phyloP scores from a whole-genome alignment of 2,888 invertebrate genomes.

The Drosophila parthenogenetica region DNA sequence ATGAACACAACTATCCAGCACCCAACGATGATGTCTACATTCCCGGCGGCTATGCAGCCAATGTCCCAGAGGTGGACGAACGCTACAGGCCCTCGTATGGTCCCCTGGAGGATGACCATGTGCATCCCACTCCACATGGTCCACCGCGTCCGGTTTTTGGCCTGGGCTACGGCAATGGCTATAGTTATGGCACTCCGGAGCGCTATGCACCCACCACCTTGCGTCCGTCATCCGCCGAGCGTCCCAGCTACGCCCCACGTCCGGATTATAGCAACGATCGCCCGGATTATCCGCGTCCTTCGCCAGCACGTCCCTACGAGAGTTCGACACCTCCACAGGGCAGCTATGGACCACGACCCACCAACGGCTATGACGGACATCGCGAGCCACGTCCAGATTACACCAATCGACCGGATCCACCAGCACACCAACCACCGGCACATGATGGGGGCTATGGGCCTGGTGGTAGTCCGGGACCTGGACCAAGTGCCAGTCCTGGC shows the following conservation, averaged over 20 bases:
- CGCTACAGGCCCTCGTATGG: conserved; percentile 75
- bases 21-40: conserved; percentile 83
- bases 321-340: conserved; percentile 49
- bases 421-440: conserved; percentile 26
- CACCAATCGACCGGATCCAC: conserved; percentile 82
- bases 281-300: conserved; percentile 55
- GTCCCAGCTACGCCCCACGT: conserved; percentile 66
- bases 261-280: conserved; percentile 65
- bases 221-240: conserved; percentile 60
- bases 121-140: conserved; percentile 68
- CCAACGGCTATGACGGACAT: conserved; percentile 46
- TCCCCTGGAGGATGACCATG: conserved; percentile 50
- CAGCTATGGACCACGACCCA: conserved; percentile 48
- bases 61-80: conserved; percentile 83
- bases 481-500: conserved; percentile 24
- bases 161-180: conserved; percentile 84
- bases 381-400: conserved; percentile 73
- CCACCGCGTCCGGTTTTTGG: conserved; percentile 83
- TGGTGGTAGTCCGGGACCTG: neutral
- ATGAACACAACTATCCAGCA: conserved; percentile 84
- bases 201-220: conserved; percentile 75
- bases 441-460: conserved; percentile 49
- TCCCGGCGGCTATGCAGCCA: conserved; percentile 84
- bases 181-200: conserved; percentile 83
- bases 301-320: conserved; percentile 59